phyloP scores from a whole-genome alignment of 1,140 invertebrate genomes.

The Platyura marginata region DNA sequence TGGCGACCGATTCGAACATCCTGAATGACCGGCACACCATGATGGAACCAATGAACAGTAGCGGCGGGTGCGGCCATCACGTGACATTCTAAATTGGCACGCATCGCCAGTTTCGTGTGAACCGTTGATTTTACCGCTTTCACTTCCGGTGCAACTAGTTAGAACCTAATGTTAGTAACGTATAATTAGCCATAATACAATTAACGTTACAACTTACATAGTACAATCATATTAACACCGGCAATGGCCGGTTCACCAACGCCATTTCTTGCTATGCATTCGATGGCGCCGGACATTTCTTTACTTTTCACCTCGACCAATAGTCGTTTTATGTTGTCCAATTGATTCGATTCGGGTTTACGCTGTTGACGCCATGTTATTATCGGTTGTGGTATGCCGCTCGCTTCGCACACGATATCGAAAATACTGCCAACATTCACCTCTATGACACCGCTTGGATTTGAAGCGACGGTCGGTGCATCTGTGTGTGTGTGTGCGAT shows the following conservation, averaged over 20 bases:
- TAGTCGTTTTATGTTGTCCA: conserved; percentile 39
- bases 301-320: conserved; percentile 45
- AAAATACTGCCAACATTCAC: conserved; percentile 49
- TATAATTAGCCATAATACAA: not conserved
- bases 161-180: not conserved
- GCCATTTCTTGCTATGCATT: conserved; percentile 50
- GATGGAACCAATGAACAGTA: conserved; percentile 36
- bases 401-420: conserved; percentile 42
- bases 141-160: conserved; percentile 51
- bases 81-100: conserved; percentile 44
- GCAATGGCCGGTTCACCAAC: conserved; percentile 49
- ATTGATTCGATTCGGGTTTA: conserved; percentile 28
- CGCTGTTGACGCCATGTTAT: conserved; percentile 49
- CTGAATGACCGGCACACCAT: conserved; percentile 31
- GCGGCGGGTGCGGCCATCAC: conserved; percentile 47
- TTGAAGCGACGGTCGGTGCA: conserved; percentile 40
- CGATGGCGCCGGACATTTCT: conserved; percentile 44
- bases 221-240: conserved; percentile 33
- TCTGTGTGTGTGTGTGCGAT: conserved; percentile 22
- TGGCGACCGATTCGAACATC: conserved; percentile 34
- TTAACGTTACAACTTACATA: conserved; percentile 29
- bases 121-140: conserved; percentile 39
- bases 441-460: conserved; percentile 50
- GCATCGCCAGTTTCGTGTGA: conserved; percentile 45
- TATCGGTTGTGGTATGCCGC: conserved; percentile 44